Evolutionary conservation across 2,888 invertebrate species (phyloP).

Genomic region (Mactromeris polynyma): DNA sequence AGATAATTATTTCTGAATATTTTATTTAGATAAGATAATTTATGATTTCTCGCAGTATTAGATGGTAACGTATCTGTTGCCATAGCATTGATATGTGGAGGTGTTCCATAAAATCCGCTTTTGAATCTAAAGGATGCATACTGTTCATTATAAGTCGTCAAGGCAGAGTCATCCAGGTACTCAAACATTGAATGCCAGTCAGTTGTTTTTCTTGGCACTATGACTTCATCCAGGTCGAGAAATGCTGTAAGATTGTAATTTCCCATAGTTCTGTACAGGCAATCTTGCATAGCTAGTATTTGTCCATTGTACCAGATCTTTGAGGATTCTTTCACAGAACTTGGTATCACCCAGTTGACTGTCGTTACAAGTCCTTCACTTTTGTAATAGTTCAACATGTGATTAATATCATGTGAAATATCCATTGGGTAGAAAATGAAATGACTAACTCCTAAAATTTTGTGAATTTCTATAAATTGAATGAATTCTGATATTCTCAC

Average conservation of each 20-base stretch:
- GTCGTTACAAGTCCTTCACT: slow-evolving; percentile 74
- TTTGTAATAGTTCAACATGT: slow-evolving; percentile 79
- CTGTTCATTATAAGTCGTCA: background rate
- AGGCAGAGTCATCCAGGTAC: slow-evolving; percentile 47
- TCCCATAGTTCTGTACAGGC: slow-evolving; percentile 84
- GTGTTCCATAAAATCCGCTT: slow-evolving; percentile 82
- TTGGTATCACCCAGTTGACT: slow-evolving; percentile 82
- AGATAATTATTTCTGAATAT: slow-evolving; percentile 70
- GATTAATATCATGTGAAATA: slow-evolving; percentile 71
- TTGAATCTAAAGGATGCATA: slow-evolving; percentile 79
- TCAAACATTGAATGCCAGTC: slow-evolving; percentile 73
- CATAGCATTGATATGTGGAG: slow-evolving; percentile 39
- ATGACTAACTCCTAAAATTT: slow-evolving; percentile 81
- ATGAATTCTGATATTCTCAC: slow-evolving; percentile 80
- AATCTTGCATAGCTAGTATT: slow-evolving; percentile 85
- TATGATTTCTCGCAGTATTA: slow-evolving; percentile 54
- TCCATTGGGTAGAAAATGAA: slow-evolving; percentile 82
- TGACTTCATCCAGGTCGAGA: slow-evolving; percentile 86
- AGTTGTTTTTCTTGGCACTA: slow-evolving; percentile 79
- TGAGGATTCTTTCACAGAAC: slow-evolving; percentile 46
- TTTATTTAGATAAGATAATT: slow-evolving; percentile 76
- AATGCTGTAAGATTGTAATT: slow-evolving; percentile 81
- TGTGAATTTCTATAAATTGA: slow-evolving; percentile 84
- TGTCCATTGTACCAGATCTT: slow-evolving; percentile 86
- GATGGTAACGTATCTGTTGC: background rate